Evolutionary conservation across 2,797 vertebrate genomes (phyloP).

Genomic region (Orientallactaga sibirica): DNA sequence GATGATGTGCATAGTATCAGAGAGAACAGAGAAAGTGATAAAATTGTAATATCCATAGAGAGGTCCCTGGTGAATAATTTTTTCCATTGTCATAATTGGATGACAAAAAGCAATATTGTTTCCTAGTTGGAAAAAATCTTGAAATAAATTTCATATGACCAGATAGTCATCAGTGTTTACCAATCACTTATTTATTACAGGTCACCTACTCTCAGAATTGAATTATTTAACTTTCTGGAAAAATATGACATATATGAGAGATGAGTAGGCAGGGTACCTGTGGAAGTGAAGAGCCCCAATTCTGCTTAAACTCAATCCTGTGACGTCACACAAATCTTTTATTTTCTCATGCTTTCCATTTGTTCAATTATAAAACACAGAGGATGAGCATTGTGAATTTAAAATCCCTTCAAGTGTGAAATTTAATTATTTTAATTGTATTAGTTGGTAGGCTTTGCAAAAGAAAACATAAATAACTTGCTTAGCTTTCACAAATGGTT

Average conservation of each 20-base stretch:
- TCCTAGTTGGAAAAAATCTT: not conserved
- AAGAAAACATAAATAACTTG: slow-evolving; percentile 13
- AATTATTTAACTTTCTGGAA: not conserved
- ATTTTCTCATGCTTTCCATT: not conserved
- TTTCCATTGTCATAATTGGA: not conserved
- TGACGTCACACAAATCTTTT: not conserved
- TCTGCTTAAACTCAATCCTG: not conserved
- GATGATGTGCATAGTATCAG: not conserved
- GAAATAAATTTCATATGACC: not conserved
- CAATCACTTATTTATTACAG: not conserved
- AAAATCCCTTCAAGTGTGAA: not conserved
- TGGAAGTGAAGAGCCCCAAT: not conserved
- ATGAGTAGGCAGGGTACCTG: not conserved
- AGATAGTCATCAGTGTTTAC: not conserved
- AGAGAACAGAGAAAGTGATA: not conserved
- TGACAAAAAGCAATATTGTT: not conserved
- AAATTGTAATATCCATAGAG: not conserved
- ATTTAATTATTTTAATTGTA: not conserved
- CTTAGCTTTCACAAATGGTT: not conserved
- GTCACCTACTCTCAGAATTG: not conserved
- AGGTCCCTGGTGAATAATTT: not conserved
- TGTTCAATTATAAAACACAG: not conserved
- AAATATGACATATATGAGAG: slow-evolving; percentile 18
- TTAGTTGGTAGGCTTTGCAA: not conserved
- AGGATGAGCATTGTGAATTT: not conserved